A percentile compares a stretch with the other conserved stretches of the same genome.
These are phyloP conservation scores for Phengaris arion DNA, from an alignment of 2,888 invertebrate genomes.

Conservation along the genomic window DNA sequence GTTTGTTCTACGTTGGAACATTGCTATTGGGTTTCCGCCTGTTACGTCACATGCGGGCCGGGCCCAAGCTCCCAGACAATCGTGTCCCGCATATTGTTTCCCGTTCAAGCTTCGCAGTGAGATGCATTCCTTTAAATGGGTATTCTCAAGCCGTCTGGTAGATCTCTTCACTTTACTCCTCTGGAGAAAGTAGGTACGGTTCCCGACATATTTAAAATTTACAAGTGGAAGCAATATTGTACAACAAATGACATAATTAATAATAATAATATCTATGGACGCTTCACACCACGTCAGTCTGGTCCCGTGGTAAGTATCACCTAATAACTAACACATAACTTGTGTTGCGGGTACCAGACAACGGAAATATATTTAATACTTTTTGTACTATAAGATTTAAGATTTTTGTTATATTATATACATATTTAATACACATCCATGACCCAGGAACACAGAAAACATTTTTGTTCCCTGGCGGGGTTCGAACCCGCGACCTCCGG, in stretches of 20 bases:
- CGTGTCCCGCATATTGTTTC: constrained; percentile 6
- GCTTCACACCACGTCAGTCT: no score
- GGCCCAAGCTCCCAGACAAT: neutral
- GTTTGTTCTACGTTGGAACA: neutral
- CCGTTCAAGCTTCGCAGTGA: neutral
- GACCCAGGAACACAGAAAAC: no score
- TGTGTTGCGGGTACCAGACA: no score
- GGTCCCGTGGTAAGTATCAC: no score
- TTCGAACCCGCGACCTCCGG: no score
- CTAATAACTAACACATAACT: no score
- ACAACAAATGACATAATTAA: neutral
- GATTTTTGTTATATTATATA: no score
- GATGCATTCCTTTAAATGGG: constrained; percentile 1
- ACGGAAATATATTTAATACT: no score
- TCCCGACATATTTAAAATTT: neutral
- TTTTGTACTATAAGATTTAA: no score
- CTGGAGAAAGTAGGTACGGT: neutral
- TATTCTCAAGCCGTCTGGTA: constrained; percentile 1
- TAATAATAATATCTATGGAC: no score
- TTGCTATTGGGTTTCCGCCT: neutral
- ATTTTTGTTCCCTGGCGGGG: no score
- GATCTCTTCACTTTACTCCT: neutral
- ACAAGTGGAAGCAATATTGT: neutral
- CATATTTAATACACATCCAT: no score
- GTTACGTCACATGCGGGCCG: constrained; percentile 2